Conservation (phyloP, 2,888 invertebrate genomes). For the Panopea generosa region DNA sequence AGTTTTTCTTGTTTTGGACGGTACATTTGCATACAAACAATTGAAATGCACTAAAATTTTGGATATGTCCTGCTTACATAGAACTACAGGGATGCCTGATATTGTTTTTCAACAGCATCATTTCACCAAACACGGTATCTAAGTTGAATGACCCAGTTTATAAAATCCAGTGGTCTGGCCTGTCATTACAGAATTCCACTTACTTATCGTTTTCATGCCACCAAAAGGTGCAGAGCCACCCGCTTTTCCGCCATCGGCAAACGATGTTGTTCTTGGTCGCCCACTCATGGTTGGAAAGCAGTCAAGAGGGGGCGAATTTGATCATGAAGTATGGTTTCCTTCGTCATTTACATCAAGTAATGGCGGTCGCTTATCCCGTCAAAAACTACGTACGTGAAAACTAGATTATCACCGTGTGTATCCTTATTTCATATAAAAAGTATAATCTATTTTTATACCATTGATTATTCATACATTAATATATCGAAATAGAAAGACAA, state of each 20-base stretch:
- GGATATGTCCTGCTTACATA: too few relatives aligned
- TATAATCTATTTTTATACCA: not conserved
- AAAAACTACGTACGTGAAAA: not conserved
- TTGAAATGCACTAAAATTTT: too few relatives aligned
- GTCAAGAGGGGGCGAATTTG: conserved; percentile 58
- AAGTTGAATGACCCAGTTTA: conserved; percentile 60
- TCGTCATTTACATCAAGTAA: conserved; percentile 67
- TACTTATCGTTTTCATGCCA: conserved; percentile 82
- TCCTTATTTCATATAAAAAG: too few relatives aligned
- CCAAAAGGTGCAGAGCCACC: conserved; percentile 79
- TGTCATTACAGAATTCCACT: too few relatives aligned
- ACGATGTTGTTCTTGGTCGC: conserved; percentile 82
- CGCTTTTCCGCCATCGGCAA: conserved; percentile 82
- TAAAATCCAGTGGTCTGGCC: not conserved
- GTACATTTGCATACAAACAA: too few relatives aligned
- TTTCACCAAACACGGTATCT: conserved; percentile 47
- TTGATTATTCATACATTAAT: not conserved
- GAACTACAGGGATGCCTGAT: too few relatives aligned
- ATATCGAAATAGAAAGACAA: conserved; percentile 5
- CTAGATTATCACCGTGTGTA: not conserved
- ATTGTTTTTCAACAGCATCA: conserved; percentile 26
- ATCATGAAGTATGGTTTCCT: conserved; percentile 58
- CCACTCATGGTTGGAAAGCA: conserved; percentile 78
- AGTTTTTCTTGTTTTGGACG: too few relatives aligned
- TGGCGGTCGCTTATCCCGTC: conserved; percentile 66